Evolutionary conservation across 1,140 invertebrate genomes (phyloP).

Genomic region (Drepana arcuata): DNA sequence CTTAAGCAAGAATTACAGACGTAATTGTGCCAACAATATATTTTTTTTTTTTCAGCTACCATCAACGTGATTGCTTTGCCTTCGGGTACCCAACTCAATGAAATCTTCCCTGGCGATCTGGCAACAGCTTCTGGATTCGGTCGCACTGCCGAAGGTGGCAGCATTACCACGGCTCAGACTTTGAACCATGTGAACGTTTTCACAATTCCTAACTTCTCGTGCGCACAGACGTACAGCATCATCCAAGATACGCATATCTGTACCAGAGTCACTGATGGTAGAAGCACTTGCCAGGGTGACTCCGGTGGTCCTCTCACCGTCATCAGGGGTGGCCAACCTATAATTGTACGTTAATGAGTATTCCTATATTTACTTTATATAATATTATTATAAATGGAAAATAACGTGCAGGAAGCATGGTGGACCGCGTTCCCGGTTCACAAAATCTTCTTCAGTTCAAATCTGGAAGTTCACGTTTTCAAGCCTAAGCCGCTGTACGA

Average conservation of each 20-base stretch:
- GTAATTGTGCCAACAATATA: background rate
- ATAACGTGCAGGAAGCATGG: too few relatives aligned
- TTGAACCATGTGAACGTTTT: background rate
- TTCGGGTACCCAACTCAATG: conserved; percentile 8
- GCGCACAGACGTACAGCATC: background rate
- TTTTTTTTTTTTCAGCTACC: conserved; percentile 13
- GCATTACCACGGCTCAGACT: background rate
- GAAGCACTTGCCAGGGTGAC: background rate
- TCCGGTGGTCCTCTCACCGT: background rate
- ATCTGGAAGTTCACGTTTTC: too few relatives aligned
- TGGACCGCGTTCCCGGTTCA: too few relatives aligned
- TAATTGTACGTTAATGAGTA: background rate
- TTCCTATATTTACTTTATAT: too few relatives aligned
- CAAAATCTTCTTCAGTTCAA: too few relatives aligned
- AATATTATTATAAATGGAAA: too few relatives aligned
- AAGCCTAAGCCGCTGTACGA: too few relatives aligned
- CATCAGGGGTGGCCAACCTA: background rate
- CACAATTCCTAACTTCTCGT: background rate
- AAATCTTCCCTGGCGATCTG: conserved; percentile 13
- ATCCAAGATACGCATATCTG: too few relatives aligned
- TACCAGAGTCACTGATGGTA: background rate
- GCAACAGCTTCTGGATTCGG: conserved; percentile 25
- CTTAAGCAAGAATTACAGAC: background rate
- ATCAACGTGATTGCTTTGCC: conserved; percentile 21
- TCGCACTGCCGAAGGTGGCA: conserved; percentile 17